phyloP scores from a whole-genome alignment of 2,888 invertebrate genomes.

The Creontiades dilutus region DNA sequence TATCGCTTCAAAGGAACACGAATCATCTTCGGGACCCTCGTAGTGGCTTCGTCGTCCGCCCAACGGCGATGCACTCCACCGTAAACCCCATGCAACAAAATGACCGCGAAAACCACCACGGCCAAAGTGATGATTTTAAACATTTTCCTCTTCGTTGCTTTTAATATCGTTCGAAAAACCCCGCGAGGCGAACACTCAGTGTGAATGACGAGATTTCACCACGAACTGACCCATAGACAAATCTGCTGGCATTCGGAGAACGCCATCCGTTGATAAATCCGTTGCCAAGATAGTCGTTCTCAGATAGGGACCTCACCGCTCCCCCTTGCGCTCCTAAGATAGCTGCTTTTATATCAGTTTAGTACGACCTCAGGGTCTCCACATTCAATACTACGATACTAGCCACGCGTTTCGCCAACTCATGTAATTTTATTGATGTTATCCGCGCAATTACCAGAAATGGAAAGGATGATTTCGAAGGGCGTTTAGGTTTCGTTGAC shows the following conservation, averaged over 20 bases:
- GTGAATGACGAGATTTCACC: not conserved
- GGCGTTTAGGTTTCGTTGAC: too few relatives aligned
- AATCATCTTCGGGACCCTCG: not conserved
- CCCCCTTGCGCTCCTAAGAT: too few relatives aligned
- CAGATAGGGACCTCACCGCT: too few relatives aligned
- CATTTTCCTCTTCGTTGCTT: not conserved
- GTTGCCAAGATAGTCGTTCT: not conserved
- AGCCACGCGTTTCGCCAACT: too few relatives aligned
- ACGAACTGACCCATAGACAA: slow-evolving; percentile 14
- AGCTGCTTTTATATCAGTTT: too few relatives aligned
- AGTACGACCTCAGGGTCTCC: too few relatives aligned
- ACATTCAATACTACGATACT: too few relatives aligned
- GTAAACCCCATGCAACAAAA: not conserved
- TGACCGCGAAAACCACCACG: not conserved
- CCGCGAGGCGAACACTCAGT: not conserved
- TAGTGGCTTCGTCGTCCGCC: not conserved
- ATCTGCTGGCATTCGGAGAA: slow-evolving; percentile 11
- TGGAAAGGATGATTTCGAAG: too few relatives aligned
- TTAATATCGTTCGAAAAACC: not conserved
- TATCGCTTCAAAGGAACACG: slow-evolving; percentile 11
- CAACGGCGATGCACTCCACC: not conserved
- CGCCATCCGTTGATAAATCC: slow-evolving; percentile 10
- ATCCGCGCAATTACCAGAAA: too few relatives aligned
- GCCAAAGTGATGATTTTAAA: slow-evolving; percentile 24
- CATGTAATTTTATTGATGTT: too few relatives aligned